These are phyloP conservation scores for Lophius piscatorius DNA, from an alignment of 2,113 vertebrate genomes.

Conservation along the genomic window DNA sequence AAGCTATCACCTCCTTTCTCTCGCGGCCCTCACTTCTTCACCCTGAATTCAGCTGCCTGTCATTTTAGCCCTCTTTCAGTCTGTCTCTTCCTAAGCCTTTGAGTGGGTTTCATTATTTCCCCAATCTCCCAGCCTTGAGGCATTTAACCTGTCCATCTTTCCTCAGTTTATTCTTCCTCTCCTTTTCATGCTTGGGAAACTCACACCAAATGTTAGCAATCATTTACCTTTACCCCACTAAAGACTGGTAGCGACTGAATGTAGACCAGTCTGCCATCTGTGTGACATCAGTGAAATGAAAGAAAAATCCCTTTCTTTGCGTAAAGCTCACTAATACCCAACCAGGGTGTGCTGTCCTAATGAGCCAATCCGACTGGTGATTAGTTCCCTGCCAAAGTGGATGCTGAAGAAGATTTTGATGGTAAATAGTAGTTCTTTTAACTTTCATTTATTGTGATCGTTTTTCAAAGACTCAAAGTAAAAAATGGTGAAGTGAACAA, in stretches of 20 bases:
- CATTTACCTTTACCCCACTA: conserved; percentile 34
- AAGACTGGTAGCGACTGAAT: conserved; percentile 26
- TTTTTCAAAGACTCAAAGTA: no score
- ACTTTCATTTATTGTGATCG: no score
- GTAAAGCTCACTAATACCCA: conserved; percentile 3
- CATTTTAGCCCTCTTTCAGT: conserved; percentile 17
- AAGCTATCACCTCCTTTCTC: conserved; percentile 35
- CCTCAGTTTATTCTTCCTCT: conserved; percentile 21
- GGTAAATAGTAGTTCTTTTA: no score
- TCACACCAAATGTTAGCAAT: conserved; percentile 32
- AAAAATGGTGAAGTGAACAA: conserved; percentile 1
- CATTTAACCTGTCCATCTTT: conserved; percentile 30
- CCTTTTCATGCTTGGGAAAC: conserved; percentile 40
- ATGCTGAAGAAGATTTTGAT: conserved; percentile 19
- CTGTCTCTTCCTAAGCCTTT: conserved; percentile 6
- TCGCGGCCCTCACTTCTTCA: conserved; percentile 27
- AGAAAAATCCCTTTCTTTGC: conserved; percentile 1
- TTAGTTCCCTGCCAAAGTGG: neutral
- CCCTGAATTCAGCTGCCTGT: conserved; percentile 34
- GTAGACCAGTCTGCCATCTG: conserved; percentile 42
- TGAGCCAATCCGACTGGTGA: conserved; percentile 3
- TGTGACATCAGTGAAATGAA: conserved; percentile 4
- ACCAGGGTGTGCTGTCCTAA: conserved; percentile 10
- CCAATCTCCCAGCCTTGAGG: conserved; percentile 14
- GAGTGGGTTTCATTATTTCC: neutral